Evolutionary conservation across 2,888 invertebrate genomes (phyloP), one percentile per base, ranked within the genome.

Genomic region (Arge pagana): DNA sequence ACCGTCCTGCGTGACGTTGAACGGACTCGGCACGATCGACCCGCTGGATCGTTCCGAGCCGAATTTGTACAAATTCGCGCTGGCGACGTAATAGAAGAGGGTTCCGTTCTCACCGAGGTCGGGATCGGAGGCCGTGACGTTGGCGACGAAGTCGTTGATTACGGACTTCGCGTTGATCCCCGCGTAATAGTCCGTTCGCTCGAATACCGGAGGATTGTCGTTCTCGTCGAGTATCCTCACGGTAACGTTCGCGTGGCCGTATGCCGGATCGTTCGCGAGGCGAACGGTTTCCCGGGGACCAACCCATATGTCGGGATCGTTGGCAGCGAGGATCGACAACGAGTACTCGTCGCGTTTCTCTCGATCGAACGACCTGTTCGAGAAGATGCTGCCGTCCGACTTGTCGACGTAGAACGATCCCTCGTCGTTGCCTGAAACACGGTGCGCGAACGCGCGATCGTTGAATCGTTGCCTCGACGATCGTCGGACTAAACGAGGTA

Each of bases 11-110:
- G 85, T 85, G 4, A 91, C 86, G 57, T 88, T 87, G 67, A 94
- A 94, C 0, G 94, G 94, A 31, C 92, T 91, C 0, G 93, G 93
- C 15, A 93, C 89, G 15, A 94, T 89, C 0, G 92, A 92, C 0
- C 93, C 93, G 3, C 89, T 89, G 16, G 89, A 85, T 65, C 85
- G 82, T 19, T 83, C 83, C 0, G 87, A 88, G 1, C 88, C 89
- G 61, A 86, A 90, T 71, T 90, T 90, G 76, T 87, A 92, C 19
- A 92, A 77, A 74, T 91, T 87, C 0, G 92, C 89, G 0, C 89
- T 88, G 1, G 86, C 85, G 37, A 96, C 89, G 72, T 87, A 85
- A 74, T 93, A 95, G 26, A 85, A 81, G 1, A 96, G 79, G 3
- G 89, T 86, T 0, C 93, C 93, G 70, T 96, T 96, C 54, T 86